Evolutionary conservation across 2,797 vertebrate genomes (phyloP).

Genomic region (Diplodus sargus): DNA sequence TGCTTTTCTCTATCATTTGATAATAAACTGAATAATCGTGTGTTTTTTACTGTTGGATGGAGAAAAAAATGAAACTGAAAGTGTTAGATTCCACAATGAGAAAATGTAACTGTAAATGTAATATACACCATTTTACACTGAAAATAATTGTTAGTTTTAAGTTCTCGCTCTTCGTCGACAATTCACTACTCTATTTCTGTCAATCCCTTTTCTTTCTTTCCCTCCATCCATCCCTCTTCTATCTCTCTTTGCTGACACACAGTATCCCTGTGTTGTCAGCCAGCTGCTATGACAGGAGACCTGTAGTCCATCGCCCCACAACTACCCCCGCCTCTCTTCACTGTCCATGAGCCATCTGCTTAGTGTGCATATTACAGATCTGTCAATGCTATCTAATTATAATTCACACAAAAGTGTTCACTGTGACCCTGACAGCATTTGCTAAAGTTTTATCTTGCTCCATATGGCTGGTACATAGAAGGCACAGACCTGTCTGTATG

Average conservation of each 20-base stretch:
- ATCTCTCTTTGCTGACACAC: constrained; percentile 55
- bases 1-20: not conserved
- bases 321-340: constrained; percentile 43
- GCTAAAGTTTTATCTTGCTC: constrained; percentile 58
- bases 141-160: not conserved
- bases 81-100: not conserved
- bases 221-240: constrained; percentile 4
- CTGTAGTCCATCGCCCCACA: constrained; percentile 42
- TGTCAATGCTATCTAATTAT: constrained; percentile 75
- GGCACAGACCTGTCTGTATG: constrained; percentile 21
- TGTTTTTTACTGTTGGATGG: not conserved
- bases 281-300: constrained; percentile 67
- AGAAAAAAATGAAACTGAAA: not conserved
- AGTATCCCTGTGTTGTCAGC: constrained; percentile 51
- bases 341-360: constrained; percentile 76
- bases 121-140: not conserved
- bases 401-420: constrained; percentile 68
- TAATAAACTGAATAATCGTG: not conserved
- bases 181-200: not conserved
- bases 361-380: constrained; percentile 72
- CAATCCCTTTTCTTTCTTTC: constrained; percentile 17
- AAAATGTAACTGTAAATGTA: too few relatives aligned
- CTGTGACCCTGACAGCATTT: constrained; percentile 66
- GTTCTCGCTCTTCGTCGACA: constrained; percentile 4
- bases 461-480: constrained; percentile 43